Evolutionary conservation across 2,888 invertebrate genomes (phyloP).

Genomic region (Drosophila mimica): DNA sequence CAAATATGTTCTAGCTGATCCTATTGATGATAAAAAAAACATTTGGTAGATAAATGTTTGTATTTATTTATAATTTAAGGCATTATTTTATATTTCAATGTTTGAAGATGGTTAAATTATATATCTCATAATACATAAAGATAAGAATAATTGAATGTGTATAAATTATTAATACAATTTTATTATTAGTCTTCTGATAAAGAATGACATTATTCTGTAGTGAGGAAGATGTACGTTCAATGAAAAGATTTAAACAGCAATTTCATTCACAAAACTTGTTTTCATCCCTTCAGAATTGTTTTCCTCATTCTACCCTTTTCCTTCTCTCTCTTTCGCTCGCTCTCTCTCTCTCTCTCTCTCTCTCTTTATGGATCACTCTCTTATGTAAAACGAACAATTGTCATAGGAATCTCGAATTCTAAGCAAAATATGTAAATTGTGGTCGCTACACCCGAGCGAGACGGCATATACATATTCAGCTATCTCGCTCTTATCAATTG

Average conservation of each 20-base stretch:
- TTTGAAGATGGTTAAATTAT: neutral
- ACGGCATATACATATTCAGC: neutral
- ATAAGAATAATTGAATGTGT: neutral
- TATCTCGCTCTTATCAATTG: neutral
- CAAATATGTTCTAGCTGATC: neutral
- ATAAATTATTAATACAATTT: neutral
- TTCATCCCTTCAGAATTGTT: constrained; percentile 5
- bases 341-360: constrained; percentile 11
- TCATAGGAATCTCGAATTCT: neutral
- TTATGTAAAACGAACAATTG: constrained; percentile 36
- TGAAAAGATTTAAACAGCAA: neutral
- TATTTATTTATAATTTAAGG: neutral
- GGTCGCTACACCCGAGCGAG: constrained; percentile 21
- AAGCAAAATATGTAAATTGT: constrained; percentile 6
- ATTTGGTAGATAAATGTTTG: neutral
- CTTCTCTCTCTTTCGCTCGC: neutral
- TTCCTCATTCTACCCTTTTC: neutral
- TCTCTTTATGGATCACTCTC: constrained; percentile 15
- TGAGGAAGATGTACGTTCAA: neutral
- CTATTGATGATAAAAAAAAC: neutral
- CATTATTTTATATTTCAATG: neutral
- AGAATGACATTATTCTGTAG: neutral
- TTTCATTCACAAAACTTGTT: constrained; percentile 29
- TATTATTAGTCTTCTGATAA: neutral
- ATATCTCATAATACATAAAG: neutral